phyloP scores from a whole-genome alignment of 2,113 vertebrate genomes.

The Phrynosoma blainvillii region DNA sequence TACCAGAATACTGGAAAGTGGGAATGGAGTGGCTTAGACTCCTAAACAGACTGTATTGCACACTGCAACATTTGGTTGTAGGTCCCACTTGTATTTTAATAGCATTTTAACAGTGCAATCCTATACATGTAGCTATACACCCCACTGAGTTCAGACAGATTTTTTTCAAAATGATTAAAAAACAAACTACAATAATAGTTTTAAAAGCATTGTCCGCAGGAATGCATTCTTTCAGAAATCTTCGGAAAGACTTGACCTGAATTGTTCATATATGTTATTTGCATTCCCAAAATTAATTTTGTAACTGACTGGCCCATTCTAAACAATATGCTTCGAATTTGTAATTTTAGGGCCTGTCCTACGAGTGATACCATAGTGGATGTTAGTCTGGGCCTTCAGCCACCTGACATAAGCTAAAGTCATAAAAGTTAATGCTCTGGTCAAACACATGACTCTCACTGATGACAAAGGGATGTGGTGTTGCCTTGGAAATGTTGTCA shows the following conservation, averaged over 20 bases:
- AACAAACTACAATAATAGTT: too few relatives aligned
- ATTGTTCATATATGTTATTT: neutral
- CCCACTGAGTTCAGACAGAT: neutral
- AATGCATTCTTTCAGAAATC: neutral
- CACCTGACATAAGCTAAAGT: neutral
- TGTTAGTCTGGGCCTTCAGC: neutral
- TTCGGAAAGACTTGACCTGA: neutral
- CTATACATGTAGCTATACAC: too few relatives aligned
- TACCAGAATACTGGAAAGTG: too few relatives aligned
- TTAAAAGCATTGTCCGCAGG: neutral
- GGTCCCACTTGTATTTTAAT: too few relatives aligned
- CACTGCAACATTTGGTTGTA: too few relatives aligned
- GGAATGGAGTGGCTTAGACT: too few relatives aligned
- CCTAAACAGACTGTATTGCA: too few relatives aligned
- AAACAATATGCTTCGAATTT: neutral
- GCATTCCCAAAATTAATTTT: neutral
- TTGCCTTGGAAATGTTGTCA: neutral
- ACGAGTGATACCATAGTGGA: neutral
- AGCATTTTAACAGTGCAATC: too few relatives aligned
- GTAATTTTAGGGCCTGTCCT: neutral
- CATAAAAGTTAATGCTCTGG: neutral
- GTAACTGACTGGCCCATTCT: neutral
- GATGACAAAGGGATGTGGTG: conserved; percentile 45
- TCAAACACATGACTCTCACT: neutral
- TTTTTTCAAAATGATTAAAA: neutral